Conservation (phyloP, 2,797 vertebrate species). For the Peromyscus melanophrys region DNA sequence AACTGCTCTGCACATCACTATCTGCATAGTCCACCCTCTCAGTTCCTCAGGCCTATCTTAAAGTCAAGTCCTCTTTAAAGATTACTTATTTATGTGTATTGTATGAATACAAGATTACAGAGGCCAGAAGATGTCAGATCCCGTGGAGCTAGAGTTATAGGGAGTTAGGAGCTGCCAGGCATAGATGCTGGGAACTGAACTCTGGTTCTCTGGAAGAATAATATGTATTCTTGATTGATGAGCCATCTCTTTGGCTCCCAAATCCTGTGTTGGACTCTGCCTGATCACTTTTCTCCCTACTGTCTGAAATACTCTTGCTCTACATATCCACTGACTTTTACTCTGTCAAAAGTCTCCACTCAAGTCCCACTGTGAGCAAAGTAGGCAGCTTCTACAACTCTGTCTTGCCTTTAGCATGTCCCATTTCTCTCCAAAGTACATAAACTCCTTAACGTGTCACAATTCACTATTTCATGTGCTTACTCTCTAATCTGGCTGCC, state of each 20-base stretch:
- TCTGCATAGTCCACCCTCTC: background rate
- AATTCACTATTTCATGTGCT: background rate
- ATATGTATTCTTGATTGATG: background rate
- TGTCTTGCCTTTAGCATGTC: background rate
- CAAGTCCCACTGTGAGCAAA: background rate
- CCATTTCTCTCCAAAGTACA: slow-evolving; percentile 22
- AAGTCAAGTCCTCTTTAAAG: background rate
- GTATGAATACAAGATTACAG: background rate
- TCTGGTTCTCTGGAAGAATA: background rate
- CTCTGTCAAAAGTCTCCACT: background rate
- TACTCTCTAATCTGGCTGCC: background rate
- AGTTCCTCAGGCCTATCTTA: background rate
- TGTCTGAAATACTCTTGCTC: background rate
- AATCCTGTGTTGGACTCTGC: background rate
- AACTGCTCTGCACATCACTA: accelerated
- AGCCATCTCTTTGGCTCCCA: background rate
- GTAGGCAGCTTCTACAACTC: background rate
- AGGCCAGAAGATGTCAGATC: background rate
- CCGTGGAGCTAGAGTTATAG: background rate
- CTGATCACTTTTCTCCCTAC: background rate
- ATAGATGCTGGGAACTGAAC: background rate
- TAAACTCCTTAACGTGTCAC: background rate
- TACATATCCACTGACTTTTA: background rate
- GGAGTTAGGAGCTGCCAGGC: background rate
- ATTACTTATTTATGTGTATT: background rate